Evolutionary conservation across 1,140 invertebrate species (phyloP), one percentile per base, ranked within the genome.

Genomic region (Cydia splendana): DNA sequence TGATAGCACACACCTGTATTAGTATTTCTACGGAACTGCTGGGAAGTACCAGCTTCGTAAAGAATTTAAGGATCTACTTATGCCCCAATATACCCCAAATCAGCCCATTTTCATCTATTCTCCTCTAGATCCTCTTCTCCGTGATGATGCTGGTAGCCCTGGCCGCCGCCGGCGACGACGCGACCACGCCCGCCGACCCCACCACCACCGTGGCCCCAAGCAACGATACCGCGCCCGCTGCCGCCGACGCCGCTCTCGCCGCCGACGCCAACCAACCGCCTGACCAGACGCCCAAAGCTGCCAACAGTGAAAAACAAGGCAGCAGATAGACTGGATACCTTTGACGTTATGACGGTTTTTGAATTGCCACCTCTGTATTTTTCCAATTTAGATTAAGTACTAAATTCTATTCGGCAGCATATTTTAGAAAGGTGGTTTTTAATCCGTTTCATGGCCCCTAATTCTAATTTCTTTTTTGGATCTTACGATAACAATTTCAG

Each of bases 141-240:
- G 9, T 79, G 18, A 20, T 78, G n/a, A 30, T 76, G 30, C 34
- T 79, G 38, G 73, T 30, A 4, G 28, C 76, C 18, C 45, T 69
- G 62, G 75, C 71, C 15, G 30, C 73, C 7, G 78, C 78, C 4
- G 78, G 45, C 7, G 78, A 79, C n/a, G 75, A 76, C 62, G 24
- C 76, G 18, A 75, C 62, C 73, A 53, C 48, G 18, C 20, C 73
- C 24, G 73, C 42, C 28, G 73, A 74, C 45, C 45, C 45, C 2
- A 45, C 73, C 48, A 65, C 76, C 34, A 65, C 71, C 57, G 10
- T 18, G 0, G 76, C 71, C 2, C 45, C 62, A 4, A 38, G 53
- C 51, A 75, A 67, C 15, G 77, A 74, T 51, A 74, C 75, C 0
- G 65, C 51, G n/a, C 67, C 67, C 24, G 48, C 69, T 28, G 45